Base-by-base conservation (phyloP, 1,140 invertebrate species). In the Drosophila hydei region DNA sequence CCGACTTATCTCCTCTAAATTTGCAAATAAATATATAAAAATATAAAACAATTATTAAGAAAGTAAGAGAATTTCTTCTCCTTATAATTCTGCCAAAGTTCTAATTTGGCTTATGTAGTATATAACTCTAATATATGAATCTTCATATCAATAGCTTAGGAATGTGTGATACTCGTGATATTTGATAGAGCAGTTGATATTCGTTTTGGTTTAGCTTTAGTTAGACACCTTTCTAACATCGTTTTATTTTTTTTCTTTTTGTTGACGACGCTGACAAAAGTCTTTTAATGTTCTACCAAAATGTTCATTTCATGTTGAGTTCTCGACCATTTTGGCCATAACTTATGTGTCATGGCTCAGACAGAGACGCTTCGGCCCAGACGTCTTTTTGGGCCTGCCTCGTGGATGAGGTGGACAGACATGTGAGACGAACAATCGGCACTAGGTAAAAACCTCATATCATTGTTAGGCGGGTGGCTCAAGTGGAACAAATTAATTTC, bases 401-500 rank as follows among this genome's bases (percentile, higher is more conserved):
- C 18, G 12, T 23, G 61, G 33, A 61, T 56, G 60, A 63, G 51
- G n/a, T 59, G 38, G 61, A 75, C 52, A 52, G 47, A 19, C 55
- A 38, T 21, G 23, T 38, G 69, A 45, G 27, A 6, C 30, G 64
- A 40, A 75, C 40, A 76, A 30, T 58, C 64, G 63, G 60, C 38
- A 42, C 19, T 51, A 67, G 47, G 59, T 42, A 58, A 64, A 77
- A 77, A 64, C 43, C 72, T 69, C 83, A 78, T 87, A 87, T 87
- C 77, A 87, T 88, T 88, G 83, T 88, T 76, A 88, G 83, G 78
- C 78, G 78, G 83, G 78, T 87, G 78, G 77, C 81, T 87, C 78
- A 81, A 87, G 83, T 87, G 83, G 83, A 87, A 87, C 83, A 87
- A 87, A 87, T 87, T 88, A 87, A 88, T 88, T 87, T 87, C 67